These are phyloP conservation scores for Mastacembelus armatus DNA, from an alignment of 2,797 vertebrate species.

Conservation along the genomic window DNA sequence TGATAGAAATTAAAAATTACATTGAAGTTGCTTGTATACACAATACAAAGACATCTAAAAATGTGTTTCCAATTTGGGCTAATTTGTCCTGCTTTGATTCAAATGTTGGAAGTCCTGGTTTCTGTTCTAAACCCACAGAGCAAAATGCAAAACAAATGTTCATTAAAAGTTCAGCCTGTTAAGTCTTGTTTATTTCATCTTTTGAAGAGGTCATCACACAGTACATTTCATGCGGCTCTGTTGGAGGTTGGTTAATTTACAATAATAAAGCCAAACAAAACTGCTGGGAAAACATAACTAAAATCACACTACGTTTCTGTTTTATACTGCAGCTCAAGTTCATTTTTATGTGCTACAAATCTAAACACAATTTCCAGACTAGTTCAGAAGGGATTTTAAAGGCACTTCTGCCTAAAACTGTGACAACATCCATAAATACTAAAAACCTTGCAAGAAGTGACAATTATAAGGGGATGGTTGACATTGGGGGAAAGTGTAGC, in stretches of 20 bases:
- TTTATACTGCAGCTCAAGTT: too few relatives aligned
- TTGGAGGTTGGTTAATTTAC: background rate
- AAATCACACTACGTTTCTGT: too few relatives aligned
- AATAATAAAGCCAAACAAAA: background rate
- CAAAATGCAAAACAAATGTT: conserved; percentile 16
- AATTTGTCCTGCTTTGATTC: conserved; percentile 11
- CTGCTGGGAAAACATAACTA: background rate
- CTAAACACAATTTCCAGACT: background rate
- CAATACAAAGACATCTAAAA: background rate
- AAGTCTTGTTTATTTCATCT: conserved; percentile 7
- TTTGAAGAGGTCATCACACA: background rate
- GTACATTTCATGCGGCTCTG: conserved; percentile 6
- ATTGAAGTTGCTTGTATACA: background rate
- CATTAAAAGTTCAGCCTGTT: background rate
- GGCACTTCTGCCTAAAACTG: background rate
- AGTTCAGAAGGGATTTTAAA: background rate
- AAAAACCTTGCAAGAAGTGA: background rate
- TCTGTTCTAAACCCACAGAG: background rate
- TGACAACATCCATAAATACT: background rate
- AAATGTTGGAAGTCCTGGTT: background rate
- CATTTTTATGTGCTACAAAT: background rate
- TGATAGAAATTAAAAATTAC: background rate
- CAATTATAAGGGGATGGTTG: too few relatives aligned
- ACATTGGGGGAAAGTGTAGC: too few relatives aligned
- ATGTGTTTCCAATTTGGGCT: conserved; percentile 11